phyloP scores from a whole-genome alignment of 2,888 invertebrate species.

The Hirtodrosophila confusa region DNA sequence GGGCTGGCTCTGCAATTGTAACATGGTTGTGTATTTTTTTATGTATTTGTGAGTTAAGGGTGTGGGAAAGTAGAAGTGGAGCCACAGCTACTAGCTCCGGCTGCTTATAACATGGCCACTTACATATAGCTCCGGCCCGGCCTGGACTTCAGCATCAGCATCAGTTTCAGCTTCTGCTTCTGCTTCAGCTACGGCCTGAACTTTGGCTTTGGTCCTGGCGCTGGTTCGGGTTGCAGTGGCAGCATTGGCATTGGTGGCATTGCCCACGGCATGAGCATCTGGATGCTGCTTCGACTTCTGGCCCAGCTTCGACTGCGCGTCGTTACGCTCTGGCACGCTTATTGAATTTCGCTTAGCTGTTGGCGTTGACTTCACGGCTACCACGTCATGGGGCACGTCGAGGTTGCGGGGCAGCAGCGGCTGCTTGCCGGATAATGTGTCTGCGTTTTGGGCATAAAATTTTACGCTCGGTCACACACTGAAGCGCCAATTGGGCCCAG shows the following conservation, averaged over 20 bases:
- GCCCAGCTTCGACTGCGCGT: slow-evolving; percentile 27
- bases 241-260: neutral
- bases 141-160: slow-evolving; percentile 13
- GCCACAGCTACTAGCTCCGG: slow-evolving; percentile 1
- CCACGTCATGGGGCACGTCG: slow-evolving; percentile 55
- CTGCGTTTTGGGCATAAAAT: slow-evolving; percentile 65
- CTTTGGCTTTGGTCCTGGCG: slow-evolving; percentile 28
- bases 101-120: slow-evolving; percentile 25
- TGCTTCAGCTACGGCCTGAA: slow-evolving; percentile 16
- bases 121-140: slow-evolving; percentile 22
- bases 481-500: slow-evolving; percentile 1
- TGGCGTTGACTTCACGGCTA: slow-evolving; percentile 26
- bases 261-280: slow-evolving; percentile 23
- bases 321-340: slow-evolving; percentile 67
- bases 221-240: slow-evolving; percentile 2
- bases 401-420: slow-evolving; percentile 73
- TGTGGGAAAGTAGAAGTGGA: no score
- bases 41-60: slow-evolving; percentile 1
- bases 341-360: slow-evolving; percentile 69
- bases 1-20: slow-evolving; percentile 56
- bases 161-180: slow-evolving; percentile 16
- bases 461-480: slow-evolving; percentile 47
- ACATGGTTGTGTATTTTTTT: slow-evolving; percentile 22
- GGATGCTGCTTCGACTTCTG: slow-evolving; percentile 15
- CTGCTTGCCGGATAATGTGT: slow-evolving; percentile 64